Evolutionary conservation across 1,140 invertebrate species (phyloP), one percentile per base, ranked within the genome.

Genomic region (Drosophila kepulauana): DNA sequence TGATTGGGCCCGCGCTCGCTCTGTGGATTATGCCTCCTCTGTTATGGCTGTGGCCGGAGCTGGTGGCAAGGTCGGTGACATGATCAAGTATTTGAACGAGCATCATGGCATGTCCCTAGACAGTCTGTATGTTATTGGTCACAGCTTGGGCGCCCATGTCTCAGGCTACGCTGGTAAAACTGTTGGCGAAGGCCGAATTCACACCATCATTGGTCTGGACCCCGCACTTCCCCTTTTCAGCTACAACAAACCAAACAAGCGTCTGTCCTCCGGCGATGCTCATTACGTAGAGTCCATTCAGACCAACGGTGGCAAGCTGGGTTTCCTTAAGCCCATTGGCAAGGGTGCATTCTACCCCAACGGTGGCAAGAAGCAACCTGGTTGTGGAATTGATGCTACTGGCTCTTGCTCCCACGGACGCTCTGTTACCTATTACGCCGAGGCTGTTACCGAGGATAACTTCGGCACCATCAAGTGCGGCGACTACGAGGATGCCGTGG

Each of bases 401-500:
- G 91, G 93, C 2, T 30, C 51, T 2, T 94, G 94, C 57, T 79
- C 93, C 15, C 94, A 94, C 73, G 65, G 58, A 1, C 92, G 93
- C 0, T 93, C 95, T 3, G 94, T 94, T 35, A 88, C 92, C 78
- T 95, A 94, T 71, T 95, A 94, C 70, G 91, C 93, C 1, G 95
- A 95, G 89, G 84, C 90, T 5, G 52, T 91, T 1, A 25, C 43
- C 7, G 4, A 75, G 48, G 49, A 91, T 3, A 81, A 77, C 61
- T 91, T 92, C 2, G 80, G 80, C 0, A 69, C 43, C 16, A 58
- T 82, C 1, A 76, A 67, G 25, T 92, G 91, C 66, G 4, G n/a
- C 1, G 64, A 88, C 43, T 92, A 90, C 10, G 57, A 79, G 49
- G 35, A 48, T 28, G 90, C 87, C 0, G 74, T 90, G 5, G 59